Base-by-base conservation (phyloP, 2,113 vertebrate genomes). In the Alexandromys fortis region DNA sequence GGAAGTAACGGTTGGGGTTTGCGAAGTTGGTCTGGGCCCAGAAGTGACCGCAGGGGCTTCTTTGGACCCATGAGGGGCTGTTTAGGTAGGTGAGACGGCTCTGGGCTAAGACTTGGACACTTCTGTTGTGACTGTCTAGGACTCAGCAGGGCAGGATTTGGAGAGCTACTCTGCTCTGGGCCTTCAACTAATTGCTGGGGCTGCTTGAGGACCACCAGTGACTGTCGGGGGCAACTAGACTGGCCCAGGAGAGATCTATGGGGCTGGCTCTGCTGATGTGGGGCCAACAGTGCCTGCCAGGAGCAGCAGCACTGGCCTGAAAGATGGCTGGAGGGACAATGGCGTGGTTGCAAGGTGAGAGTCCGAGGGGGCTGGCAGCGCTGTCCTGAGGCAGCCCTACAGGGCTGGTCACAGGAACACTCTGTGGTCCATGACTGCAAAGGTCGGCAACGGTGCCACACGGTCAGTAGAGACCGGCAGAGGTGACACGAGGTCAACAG, bases 271-370 rank as follows among this genome's bases (percentile, higher is more conserved):
- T 77, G 65, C 42, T 88, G 94, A 70, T 42, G 49, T 0, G 94
- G 85, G 85, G 90, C 45, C 11, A 70, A 42, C 8, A 89, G 89
- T 1, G 77, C 72, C 86, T n/a, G 52, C 88, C 13, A 77, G 38
- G 95, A 90, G 26, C 97, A 94, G 95, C 96, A 94, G 92, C 97
- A 98, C 88, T 88, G 97, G 88, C 92, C 91, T 8, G 91, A n/a
- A 35, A 95, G 73, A 8, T 82, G 89, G 92, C 67, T 68, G 72
- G 96, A 0, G 0, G 97, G 96, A 88, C 81, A 96, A 21, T 22
- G 95, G 55, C 82, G 55, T 63, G 96, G 97, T 13, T 70, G 58
- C 76, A 94, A 63, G 72, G 52, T 28, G 30, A 96, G 86, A 1
- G 97, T 94, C 35, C 65, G 89, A 12, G 96, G 95, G 92, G 96